These are phyloP conservation scores for Pachycephala philippinensis DNA, from an alignment of 2,113 vertebrate species.

Conservation along the genomic window DNA sequence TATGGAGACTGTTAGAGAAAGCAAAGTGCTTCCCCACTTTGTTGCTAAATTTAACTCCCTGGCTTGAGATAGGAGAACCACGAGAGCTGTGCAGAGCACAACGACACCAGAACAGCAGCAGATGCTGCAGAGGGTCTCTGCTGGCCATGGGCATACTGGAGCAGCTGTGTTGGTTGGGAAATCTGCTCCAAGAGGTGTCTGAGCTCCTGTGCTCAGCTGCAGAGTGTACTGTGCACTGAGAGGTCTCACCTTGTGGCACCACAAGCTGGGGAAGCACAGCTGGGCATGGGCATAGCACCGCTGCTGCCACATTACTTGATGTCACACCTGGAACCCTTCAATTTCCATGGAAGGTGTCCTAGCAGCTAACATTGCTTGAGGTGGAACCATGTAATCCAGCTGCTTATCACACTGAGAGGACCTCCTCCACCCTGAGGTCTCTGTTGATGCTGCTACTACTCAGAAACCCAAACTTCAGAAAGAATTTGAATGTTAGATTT, in stretches of 20 bases:
- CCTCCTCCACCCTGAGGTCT: rapidly evolving
- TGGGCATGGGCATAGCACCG: rapidly evolving
- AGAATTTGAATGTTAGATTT: background rate
- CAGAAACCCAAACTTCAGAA: background rate
- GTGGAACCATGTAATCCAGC: rapidly evolving
- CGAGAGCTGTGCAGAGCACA: background rate
- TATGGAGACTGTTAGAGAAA: background rate
- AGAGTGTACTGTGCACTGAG: rapidly evolving
- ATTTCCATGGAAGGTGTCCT: background rate
- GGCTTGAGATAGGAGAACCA: background rate
- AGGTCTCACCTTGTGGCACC: background rate
- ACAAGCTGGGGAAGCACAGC: background rate
- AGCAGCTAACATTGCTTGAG: background rate
- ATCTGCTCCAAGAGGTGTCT: background rate
- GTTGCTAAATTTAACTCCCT: background rate
- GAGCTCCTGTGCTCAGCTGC: background rate
- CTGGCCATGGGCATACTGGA: rapidly evolving
- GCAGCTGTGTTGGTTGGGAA: background rate
- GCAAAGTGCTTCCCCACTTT: background rate
- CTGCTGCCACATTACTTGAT: background rate
- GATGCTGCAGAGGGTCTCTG: rapidly evolving
- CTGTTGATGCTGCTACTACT: background rate
- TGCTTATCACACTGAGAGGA: background rate
- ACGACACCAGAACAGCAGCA: rapidly evolving
- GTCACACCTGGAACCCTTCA: background rate